Evolutionary conservation across 2,797 vertebrate genomes (phyloP), one percentile per base, ranked within the genome.

Genomic region (Neoniphon sammara): DNA sequence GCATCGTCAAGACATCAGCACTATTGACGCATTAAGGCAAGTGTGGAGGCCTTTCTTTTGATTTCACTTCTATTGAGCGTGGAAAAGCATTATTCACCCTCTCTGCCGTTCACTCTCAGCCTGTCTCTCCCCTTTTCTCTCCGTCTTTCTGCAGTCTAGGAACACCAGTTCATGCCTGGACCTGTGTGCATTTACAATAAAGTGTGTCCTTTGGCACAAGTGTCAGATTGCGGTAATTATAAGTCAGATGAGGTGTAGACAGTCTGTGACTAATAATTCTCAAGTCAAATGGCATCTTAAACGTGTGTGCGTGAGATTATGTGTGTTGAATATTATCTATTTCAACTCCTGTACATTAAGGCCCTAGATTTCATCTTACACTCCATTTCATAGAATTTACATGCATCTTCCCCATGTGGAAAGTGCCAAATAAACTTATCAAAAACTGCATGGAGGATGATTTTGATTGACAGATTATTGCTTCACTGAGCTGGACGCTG

Each of bases 161-260:
- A 54, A 49, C 18, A 30, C 14, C 10, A 21, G 0, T 3, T n/a
- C 76, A 1, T 21, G 71, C 59, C 58, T 63, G 23, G 15, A 73
- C 80, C 14, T 66, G 82, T 46, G 39, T 11, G 1, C 11, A 42
- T 39, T 31, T 58, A 49, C 49, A 71, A 10, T 23, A 1, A 0
- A 30, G 31, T 23, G 20, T 54, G 6, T 44, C 46, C 23, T 54
- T 47, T 47, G 3, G 6, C 12, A n/a, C 1, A 18, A 31, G 21
- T 9, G 3, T 18, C 30, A 17, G 6, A 31, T 53, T 53, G 36
- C 42, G 65, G 56, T 7, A 84, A 87, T 86, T 86, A 79, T 82
- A 86, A 86, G 80, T 78, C 80, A 31, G 20, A 15, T 58, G 15
- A 49, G 15, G 23, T 9, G 12, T 30, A 61, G 36, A 56, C 20